Conservation (phyloP, 2,113 vertebrate species). For the Amazona vittata region DNA sequence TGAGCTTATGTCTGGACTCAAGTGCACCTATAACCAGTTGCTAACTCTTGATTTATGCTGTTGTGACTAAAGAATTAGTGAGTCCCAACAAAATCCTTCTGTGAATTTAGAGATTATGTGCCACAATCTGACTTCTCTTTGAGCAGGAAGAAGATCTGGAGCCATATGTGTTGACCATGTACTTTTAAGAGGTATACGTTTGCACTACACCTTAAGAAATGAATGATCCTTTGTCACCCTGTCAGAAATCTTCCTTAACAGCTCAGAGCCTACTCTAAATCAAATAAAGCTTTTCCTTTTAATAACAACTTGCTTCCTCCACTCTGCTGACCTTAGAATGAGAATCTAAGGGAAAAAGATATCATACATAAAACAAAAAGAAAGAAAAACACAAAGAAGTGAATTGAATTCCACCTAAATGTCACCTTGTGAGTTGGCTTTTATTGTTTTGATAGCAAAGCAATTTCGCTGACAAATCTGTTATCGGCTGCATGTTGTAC, state of each 20-base stretch:
- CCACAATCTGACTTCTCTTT: not conserved
- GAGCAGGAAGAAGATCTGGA: not conserved
- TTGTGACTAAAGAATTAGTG: not conserved
- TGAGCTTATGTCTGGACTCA: slow-evolving; percentile 36
- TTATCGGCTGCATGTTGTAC: not conserved
- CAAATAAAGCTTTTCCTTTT: slow-evolving; percentile 45
- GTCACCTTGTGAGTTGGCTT: slow-evolving; percentile 59
- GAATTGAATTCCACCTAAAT: slow-evolving; percentile 61
- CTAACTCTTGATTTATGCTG: slow-evolving; percentile 8
- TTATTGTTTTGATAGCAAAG: slow-evolving; percentile 53
- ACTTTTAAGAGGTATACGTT: not conserved
- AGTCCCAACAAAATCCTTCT: not conserved
- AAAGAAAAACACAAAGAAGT: not conserved
- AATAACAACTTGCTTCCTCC: not conserved
- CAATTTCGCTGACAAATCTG: slow-evolving; percentile 47
- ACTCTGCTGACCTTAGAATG: slow-evolving; percentile 26
- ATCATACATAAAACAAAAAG: slow-evolving; percentile 50
- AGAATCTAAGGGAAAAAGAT: slow-evolving; percentile 32
- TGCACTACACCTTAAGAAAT: not conserved
- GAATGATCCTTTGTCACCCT: not conserved
- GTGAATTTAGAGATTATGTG: not conserved
- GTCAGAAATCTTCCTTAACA: slow-evolving; percentile 20
- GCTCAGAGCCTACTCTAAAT: not conserved
- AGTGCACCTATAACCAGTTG: slow-evolving; percentile 49
- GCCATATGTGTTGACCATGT: not conserved